phyloP scores from a whole-genome alignment of 2,888 invertebrate species.

The Dicycla oo region DNA sequence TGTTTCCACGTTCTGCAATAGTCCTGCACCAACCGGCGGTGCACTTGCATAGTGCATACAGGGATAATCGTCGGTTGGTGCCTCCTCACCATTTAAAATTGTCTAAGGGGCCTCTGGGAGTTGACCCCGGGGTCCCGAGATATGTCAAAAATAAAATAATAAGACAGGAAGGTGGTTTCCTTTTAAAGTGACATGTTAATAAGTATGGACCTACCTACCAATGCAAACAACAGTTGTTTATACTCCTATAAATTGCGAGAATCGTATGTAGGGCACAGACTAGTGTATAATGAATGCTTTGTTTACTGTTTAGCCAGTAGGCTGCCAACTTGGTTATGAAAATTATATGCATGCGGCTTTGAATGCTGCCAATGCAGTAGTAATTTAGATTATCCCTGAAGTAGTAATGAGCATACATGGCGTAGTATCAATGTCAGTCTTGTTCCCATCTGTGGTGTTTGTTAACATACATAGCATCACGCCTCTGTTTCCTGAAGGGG shows the following conservation, averaged over 20 bases:
- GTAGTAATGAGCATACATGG: not conserved
- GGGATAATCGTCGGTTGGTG: no score
- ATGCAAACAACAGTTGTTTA: not conserved
- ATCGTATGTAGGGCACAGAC: conserved; percentile 22
- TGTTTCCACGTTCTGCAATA: no score
- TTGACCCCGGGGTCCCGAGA: no score
- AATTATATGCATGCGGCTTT: conserved; percentile 25
- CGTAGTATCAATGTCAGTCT: not conserved
- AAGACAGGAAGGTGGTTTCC: not conserved
- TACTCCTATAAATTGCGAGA: conserved; percentile 13
- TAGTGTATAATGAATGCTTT: conserved; percentile 22
- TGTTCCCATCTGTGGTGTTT: not conserved
- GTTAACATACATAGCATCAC: not conserved
- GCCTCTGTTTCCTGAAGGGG: no score
- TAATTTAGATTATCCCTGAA: conserved; percentile 22
- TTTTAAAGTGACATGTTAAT: not conserved
- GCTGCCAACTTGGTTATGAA: conserved; percentile 41
- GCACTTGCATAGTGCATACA: no score
- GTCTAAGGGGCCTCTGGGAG: no score
- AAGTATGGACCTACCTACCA: no score
- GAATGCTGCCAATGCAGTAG: conserved; percentile 34
- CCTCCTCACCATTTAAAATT: no score
- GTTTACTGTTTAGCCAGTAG: conserved; percentile 31
- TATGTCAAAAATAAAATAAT: no score
- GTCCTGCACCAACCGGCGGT: no score